Conservation (phyloP, 1,140 invertebrate species). For the Drosophila serrata region DNA sequence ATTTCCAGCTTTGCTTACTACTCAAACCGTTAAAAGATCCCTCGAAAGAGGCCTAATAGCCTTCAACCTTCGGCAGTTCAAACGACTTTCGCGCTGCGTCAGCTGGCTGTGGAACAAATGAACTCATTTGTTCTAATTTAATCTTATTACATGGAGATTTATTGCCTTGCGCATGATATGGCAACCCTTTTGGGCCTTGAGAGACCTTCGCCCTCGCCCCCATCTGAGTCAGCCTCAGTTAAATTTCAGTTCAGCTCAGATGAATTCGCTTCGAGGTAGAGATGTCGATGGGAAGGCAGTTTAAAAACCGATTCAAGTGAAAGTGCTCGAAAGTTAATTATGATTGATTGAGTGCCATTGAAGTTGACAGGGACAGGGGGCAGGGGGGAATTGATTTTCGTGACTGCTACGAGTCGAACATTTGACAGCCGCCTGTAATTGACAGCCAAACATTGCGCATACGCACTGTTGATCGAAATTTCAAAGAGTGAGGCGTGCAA, state of each 20-base stretch:
- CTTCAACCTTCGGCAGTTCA: constrained; percentile 24
- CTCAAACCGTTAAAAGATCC: constrained; percentile 17
- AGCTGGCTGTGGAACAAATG: constrained; percentile 63
- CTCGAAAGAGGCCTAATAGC: constrained; percentile 18
- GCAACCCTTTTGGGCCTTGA: constrained; percentile 55
- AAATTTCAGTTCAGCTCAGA: constrained; percentile 5
- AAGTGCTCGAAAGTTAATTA: constrained; percentile 72
- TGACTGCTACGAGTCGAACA: constrained; percentile 49
- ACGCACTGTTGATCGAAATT: constrained; percentile 55
- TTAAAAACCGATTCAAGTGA: constrained; percentile 63
- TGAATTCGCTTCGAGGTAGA: background rate
- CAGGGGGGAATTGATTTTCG: constrained; percentile 65
- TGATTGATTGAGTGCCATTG: constrained; percentile 78
- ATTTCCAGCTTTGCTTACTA: constrained; percentile 26
- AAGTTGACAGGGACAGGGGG: constrained; percentile 41
- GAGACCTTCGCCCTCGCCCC: background rate
- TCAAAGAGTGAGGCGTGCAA: constrained; percentile 37
- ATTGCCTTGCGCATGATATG: constrained; percentile 72
- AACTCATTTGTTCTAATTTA: constrained; percentile 82
- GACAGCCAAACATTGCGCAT: constrained; percentile 66
- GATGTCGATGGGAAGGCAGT: constrained; percentile 25
- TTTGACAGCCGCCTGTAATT: constrained; percentile 63
- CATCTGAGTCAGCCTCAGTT: constrained; percentile 19
- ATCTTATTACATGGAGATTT: constrained; percentile 77
- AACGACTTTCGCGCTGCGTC: constrained; percentile 32